phyloP scores from a whole-genome alignment of 2,113 vertebrate species.

The Chionomys nivalis region DNA sequence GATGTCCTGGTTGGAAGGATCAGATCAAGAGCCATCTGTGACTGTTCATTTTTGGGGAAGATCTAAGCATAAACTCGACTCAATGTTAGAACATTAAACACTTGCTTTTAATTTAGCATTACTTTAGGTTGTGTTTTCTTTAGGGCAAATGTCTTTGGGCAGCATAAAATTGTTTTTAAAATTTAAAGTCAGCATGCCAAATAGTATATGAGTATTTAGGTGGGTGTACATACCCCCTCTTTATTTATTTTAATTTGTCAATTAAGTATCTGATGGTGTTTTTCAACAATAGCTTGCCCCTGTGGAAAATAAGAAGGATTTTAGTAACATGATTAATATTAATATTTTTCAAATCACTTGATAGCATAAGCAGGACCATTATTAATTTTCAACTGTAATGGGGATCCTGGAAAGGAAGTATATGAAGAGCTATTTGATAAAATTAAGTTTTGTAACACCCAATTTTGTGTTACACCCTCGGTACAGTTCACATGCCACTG shows the following conservation, averaged over 20 bases:
- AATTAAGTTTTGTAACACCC: no score
- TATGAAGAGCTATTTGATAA: neutral
- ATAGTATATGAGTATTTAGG: neutral
- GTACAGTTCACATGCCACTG: no score
- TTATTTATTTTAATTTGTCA: neutral
- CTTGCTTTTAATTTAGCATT: no score
- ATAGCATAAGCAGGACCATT: neutral
- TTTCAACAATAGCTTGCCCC: neutral
- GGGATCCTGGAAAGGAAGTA: neutral
- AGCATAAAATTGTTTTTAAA: neutral
- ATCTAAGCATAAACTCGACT: no score
- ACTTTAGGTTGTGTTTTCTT: no score
- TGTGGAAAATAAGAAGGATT: neutral
- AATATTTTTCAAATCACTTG: neutral
- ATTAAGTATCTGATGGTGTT: neutral
- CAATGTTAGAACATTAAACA: no score
- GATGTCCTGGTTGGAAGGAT: no score
- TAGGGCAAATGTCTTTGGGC: no score
- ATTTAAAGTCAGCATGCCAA: neutral
- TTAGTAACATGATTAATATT: neutral
- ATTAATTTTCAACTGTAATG: neutral
- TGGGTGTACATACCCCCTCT: neutral
- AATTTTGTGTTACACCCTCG: no score
- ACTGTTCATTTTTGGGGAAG: no score
- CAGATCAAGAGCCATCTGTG: no score